Evolutionary conservation across 2,888 invertebrate genomes (phyloP).

Genomic region (Drosophila borborema): DNA sequence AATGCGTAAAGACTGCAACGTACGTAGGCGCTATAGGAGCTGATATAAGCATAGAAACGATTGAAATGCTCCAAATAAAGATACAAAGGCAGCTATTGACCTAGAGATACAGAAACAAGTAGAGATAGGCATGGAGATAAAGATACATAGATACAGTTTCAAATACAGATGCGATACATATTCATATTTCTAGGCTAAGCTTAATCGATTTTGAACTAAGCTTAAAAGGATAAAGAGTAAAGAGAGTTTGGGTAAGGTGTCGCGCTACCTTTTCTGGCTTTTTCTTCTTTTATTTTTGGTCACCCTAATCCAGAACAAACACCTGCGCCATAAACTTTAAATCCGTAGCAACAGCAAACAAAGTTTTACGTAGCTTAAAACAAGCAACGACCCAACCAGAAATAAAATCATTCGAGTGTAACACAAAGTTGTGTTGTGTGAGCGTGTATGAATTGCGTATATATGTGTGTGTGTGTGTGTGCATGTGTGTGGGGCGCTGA

Average conservation of each 20-base stretch:
- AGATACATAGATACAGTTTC: neutral
- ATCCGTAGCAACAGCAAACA: slow-evolving; percentile 56
- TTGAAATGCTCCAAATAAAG: neutral
- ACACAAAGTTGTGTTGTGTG: slow-evolving; percentile 40
- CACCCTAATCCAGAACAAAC: slow-evolving; percentile 59
- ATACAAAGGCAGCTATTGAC: neutral
- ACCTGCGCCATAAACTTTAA: slow-evolving; percentile 78
- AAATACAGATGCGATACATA: neutral
- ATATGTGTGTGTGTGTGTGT: slow-evolving; percentile 12
- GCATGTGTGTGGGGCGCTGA: slow-evolving; percentile 26
- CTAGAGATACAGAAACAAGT: too few species aligned
- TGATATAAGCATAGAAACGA: neutral
- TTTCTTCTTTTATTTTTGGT: slow-evolving; percentile 24
- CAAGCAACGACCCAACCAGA: slow-evolving; percentile 53
- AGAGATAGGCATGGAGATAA: neutral
- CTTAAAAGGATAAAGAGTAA: slow-evolving; percentile 12
- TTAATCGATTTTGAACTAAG: slow-evolving; percentile 19
- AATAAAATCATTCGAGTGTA: slow-evolving; percentile 75
- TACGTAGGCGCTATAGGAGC: neutral
- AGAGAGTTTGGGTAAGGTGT: slow-evolving; percentile 24
- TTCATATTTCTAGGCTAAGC: neutral
- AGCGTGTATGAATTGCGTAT: slow-evolving; percentile 5
- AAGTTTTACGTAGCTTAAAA: slow-evolving; percentile 61
- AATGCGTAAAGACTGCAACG: slow-evolving; percentile 1
- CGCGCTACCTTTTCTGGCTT: slow-evolving; percentile 13